Base-by-base conservation (phyloP, 2,113 vertebrate genomes). In the Galemys pyrenaicus region DNA sequence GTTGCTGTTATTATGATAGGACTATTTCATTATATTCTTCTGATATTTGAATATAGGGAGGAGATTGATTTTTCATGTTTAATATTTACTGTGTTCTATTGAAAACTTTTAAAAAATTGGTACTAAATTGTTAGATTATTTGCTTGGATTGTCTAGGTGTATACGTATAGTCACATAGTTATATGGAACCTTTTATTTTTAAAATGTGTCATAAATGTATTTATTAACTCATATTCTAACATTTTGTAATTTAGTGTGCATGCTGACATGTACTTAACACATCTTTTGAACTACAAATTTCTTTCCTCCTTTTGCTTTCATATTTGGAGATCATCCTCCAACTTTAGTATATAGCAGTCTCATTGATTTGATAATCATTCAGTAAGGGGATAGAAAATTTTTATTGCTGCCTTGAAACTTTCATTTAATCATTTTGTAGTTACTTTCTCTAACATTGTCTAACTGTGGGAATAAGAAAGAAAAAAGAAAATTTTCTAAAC, bases 171-270 rank as follows among this genome's bases (percentile, higher is more conserved):
- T 49, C 83, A 35, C 9, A 35, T 37, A 56, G 46, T 81, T 82
- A 51, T 62, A 64, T 60, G 32, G 75, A 58, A 56, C n/a, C 8
- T 86, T 65, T 39, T 6, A 78, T 77, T 91, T 93, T 70, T 77
- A 91, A 37, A 62, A n/a, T n/a, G n/a, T n/a, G n/a, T n/a, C n/a
- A n/a, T 68, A 84, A 92, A 86, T 54, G 51, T 89, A 78, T 65
- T 56, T 37, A 75, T 65, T 75, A 28, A 46, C 15, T 62, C 37
- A 1, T 64, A 37, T 54, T 56, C 26, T 87, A 56, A 64, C 88
- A 73, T 67, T 79, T 71, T 64, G 22, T 73, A 71, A 56, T 56
- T 87, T 80, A 54, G 32, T 46, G 6, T 88, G 56, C 30, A 82
- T 81, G 64, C 32, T 87, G 74, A 81, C 74, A 77, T 28, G 44